phyloP scores from a whole-genome alignment of 2,113 vertebrate genomes.

The Oceanodroma tethys region DNA sequence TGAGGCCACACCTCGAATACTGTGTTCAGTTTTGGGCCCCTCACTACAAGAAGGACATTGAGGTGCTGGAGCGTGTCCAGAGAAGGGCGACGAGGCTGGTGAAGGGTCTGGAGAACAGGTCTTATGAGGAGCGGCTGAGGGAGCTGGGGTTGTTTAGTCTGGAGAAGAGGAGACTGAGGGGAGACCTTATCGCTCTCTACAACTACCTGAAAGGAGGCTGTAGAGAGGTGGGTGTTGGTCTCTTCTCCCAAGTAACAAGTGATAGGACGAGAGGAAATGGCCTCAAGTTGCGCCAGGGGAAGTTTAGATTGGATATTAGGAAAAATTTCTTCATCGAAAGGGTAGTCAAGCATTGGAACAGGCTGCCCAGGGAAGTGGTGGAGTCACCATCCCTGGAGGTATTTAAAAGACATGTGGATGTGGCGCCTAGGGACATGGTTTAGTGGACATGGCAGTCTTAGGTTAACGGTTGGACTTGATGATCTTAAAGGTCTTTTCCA shows the following conservation, averaged over 20 bases:
- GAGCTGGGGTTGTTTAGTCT: not conserved
- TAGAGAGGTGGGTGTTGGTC: not conserved
- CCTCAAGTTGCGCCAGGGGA: not conserved
- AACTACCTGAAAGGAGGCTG: not conserved
- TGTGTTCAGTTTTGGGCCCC: not conserved
- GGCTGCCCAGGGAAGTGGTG: not conserved
- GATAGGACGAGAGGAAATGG: not conserved
- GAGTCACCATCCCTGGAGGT: not conserved
- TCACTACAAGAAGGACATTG: not conserved
- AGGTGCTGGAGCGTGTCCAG: not conserved
- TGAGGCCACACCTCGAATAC: not conserved
- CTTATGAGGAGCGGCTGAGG: not conserved
- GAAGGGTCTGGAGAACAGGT: not conserved
- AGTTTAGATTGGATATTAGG: not conserved
- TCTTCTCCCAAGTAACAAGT: not conserved
- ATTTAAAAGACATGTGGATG: not conserved
- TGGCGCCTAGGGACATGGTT: not conserved
- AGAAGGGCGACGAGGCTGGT: not conserved
- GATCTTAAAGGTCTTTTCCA: not conserved
- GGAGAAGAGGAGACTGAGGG: not conserved
- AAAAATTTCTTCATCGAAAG: not conserved
- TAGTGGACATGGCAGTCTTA: not conserved
- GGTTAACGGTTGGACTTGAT: accelerated
- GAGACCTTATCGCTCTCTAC: not conserved
- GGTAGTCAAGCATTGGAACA: not conserved